These are phyloP conservation scores for Heliocidaris tuberculata DNA, from an alignment of 35 echinoderm and acorn worm species.

Conservation along the genomic window DNA sequence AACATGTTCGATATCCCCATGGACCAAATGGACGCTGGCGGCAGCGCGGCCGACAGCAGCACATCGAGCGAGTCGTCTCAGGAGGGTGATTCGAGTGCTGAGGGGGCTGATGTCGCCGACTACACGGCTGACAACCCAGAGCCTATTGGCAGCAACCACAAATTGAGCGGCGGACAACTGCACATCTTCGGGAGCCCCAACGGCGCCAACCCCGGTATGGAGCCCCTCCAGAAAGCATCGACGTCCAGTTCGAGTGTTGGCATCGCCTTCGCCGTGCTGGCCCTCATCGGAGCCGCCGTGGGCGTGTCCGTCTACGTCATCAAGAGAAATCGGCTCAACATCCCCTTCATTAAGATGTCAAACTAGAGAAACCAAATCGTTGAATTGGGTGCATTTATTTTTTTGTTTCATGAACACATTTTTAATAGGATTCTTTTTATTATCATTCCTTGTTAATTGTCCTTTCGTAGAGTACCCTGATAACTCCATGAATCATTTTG, in stretches of 20 bases:
- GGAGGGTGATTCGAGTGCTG: not conserved
- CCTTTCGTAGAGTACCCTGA: too few species aligned
- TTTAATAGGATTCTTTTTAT: not conserved
- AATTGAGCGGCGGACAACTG: not conserved
- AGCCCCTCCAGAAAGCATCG: conserved; percentile 16
- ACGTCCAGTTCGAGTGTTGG: conserved; percentile 31
- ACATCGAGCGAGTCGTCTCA: not conserved
- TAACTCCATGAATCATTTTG: too few species aligned
- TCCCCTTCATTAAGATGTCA: not conserved
- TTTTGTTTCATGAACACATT: not conserved
- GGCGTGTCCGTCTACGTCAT: conserved; percentile 35
- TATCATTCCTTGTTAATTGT: too few species aligned
- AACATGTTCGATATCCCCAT: conserved; percentile 21
- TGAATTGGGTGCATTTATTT: not conserved
- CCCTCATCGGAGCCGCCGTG: conserved; percentile 3
- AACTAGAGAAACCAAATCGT: not conserved
- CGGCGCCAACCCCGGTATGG: not conserved
- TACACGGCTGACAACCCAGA: not conserved
- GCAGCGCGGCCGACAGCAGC: not conserved
- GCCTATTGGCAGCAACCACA: not conserved
- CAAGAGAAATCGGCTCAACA: not conserved
- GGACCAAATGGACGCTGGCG: not conserved
- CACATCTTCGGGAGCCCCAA: not conserved
- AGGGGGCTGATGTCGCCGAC: not conserved
- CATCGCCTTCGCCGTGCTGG: conserved; percentile 47